These are phyloP conservation scores for Stratiolaelaps scimitus DNA, from an alignment of 1,140 invertebrate genomes.

Conservation along the genomic window DNA sequence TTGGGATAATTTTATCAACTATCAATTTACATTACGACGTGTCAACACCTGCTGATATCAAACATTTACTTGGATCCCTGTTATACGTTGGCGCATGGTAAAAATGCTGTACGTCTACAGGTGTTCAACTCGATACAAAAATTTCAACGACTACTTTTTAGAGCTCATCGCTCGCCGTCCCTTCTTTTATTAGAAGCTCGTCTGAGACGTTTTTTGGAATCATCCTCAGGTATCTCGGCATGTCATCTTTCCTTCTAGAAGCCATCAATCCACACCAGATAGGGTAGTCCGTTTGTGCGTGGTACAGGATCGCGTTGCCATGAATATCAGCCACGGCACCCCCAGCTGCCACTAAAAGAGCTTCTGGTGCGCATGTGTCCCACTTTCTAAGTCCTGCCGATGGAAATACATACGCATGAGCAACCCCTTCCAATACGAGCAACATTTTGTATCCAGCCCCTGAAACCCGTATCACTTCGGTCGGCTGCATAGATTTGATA, in stretches of 20 bases:
- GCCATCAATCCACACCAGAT: conserved; percentile 78
- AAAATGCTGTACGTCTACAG: no score
- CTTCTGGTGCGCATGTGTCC: conserved; percentile 97
- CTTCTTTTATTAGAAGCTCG: no score
- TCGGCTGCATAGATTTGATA: conserved; percentile 65
- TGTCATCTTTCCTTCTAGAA: conserved; percentile 41
- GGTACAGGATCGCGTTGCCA: conserved; percentile 64
- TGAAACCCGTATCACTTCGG: conserved; percentile 73
- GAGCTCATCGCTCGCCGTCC: no score
- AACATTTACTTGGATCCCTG: no score
- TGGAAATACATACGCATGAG: conserved; percentile 91
- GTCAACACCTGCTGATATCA: no score
- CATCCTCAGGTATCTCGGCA: no score
- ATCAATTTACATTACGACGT: no score
- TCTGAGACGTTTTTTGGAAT: no score
- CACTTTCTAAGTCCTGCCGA: conserved; percentile 90
- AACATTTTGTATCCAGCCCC: conserved; percentile 91
- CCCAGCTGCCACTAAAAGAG: conserved; percentile 64
- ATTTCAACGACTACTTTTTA: no score
- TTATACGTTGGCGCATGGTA: no score
- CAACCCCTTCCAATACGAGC: conserved; percentile 78
- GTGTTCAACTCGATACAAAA: no score
- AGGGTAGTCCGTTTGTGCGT: conserved; percentile 46
- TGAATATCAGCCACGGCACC: conserved; percentile 77
- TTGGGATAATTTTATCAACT: no score